Evolutionary conservation across 2,888 invertebrate species (phyloP), one percentile per base, ranked within the genome.

Genomic region (Geotrupes spiniger): DNA sequence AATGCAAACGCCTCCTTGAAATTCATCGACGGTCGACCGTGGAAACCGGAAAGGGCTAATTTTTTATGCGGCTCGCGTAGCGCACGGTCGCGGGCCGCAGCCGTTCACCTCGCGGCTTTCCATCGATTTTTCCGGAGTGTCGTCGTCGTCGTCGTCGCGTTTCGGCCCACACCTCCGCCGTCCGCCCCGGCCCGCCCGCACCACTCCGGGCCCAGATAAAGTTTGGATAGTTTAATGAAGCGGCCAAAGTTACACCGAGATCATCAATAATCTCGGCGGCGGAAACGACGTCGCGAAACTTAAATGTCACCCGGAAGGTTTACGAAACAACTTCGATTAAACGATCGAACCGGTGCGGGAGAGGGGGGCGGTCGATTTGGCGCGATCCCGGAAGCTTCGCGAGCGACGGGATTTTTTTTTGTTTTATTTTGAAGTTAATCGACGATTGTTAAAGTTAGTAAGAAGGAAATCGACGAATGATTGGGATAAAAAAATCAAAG

Each of bases 321-420:
- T 33, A 12, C 33, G 14, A 33, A 33, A 33, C 33, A 33, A 33
- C 33, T 33, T 33, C 33, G 15, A 33, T 33, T 33, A 33, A 33
- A 14, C 15, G 33, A 33, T 8, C 33, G 21, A 21, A 4, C 21
- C n/a, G n/a, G n/a, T n/a, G n/a, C n/a, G n/a, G n/a, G n/a, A n/a
- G n/a, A n/a, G n/a, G n/a, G n/a, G n/a, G n/a, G n/a, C n/a, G n/a
- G n/a, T n/a, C n/a, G n/a, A n/a, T n/a, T n/a, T n/a, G n/a, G n/a
- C n/a, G n/a, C n/a, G n/a, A n/a, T n/a, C n/a, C n/a, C n/a, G n/a
- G n/a, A n/a, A n/a, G n/a, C n/a, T n/a, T n/a, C n/a, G n/a, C n/a
- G n/a, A n/a, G n/a, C n/a, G 21, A 21, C 21, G 21, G 21, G 21
- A 21, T 4, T n/a, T n/a, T n/a, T n/a, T n/a, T n/a, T n/a, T n/a